Base-by-base conservation (phyloP, 2,888 invertebrate species). In the Oxytorus armatus region DNA sequence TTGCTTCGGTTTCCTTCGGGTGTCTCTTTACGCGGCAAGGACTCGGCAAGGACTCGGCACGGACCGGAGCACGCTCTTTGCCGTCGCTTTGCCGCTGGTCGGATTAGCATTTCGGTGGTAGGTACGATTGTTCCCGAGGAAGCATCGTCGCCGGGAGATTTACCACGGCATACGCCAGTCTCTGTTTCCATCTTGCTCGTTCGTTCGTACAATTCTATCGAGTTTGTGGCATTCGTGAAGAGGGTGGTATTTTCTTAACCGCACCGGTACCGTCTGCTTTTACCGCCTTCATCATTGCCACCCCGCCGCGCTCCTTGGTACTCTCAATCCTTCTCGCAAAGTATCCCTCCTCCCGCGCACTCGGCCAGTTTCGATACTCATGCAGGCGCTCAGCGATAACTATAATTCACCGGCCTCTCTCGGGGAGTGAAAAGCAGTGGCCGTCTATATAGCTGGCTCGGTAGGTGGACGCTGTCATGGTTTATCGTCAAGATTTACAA, bases 401-500 rank as follows among this genome's bases (percentile, higher is more conserved):
- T 47, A 65, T 70, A 36, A 21, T 61, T 72, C 49, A 63, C 57
- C 49, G 66, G 51, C 10, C 59, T 18, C 39, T 65, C 49, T 21
- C 49, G 10, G 14, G 25, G 51, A 47, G 61, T 65, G 42, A 44
- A 29, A 29, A 14, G 21, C 66, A 25, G 16, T 16, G 68, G 59
- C 73, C 57, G 49, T 29, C 53, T n/a, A 51, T 51, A 51, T 55
- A 14, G 66, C 39, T 51, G n/a, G 53, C 63, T 57, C 23, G 44
- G 21, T 53, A 63, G 55, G 59, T 63, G 69, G 68, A 75, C 68
- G 74, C 79, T 51, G 76, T 59, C 79, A 44, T 72, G 57, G 65
- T 76, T 76, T 70, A 79, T 76, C 79, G 70, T 44, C 51, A 66
- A 76, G 79, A 79, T 79, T 79, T 76, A 76, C 65, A 76, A 70